A percentile compares a stretch with the other conserved stretches of the same genome.
Evolutionary conservation across 2,113 vertebrate genomes (phyloP).

Genomic region (Orientallactaga bullata): DNA sequence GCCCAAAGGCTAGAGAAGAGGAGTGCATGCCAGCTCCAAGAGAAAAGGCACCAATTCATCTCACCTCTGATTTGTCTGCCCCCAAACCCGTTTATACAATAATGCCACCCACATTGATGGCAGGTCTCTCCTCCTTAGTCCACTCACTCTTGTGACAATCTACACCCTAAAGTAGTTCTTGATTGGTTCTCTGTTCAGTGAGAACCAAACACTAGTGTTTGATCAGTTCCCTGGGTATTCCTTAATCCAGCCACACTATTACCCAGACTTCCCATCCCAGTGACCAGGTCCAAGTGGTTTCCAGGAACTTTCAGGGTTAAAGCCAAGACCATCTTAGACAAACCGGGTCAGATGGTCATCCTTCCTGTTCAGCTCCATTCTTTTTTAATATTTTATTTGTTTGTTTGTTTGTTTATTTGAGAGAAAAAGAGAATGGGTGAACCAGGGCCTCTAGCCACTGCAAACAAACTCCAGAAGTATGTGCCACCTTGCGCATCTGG

Average conservation of each 20-base stretch:
- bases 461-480: too few relatives aligned
- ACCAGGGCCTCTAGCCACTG: too few relatives aligned
- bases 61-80: background rate
- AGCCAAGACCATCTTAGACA: background rate
- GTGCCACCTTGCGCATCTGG: too few relatives aligned
- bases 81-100: too few relatives aligned
- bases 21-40: background rate
- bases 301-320: background rate
- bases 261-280: background rate
- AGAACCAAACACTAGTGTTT: too few relatives aligned
- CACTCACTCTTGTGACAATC: background rate
- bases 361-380: background rate
- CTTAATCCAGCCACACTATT: background rate
- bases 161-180: background rate
- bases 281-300: background rate
- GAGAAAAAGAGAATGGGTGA: too few relatives aligned
- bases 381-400: too few relatives aligned
- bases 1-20: background rate
- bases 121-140: background rate
- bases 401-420: too few relatives aligned
- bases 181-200: background rate
- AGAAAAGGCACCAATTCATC: background rate
- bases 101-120: background rate
- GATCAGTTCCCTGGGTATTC: background rate
- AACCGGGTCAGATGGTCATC: background rate